Percentiles rank a stretch among this genome's conserved stretches.
Evolutionary conservation across 2,113 vertebrate species (phyloP).

Genomic region (Elaphurus davidianus): DNA sequence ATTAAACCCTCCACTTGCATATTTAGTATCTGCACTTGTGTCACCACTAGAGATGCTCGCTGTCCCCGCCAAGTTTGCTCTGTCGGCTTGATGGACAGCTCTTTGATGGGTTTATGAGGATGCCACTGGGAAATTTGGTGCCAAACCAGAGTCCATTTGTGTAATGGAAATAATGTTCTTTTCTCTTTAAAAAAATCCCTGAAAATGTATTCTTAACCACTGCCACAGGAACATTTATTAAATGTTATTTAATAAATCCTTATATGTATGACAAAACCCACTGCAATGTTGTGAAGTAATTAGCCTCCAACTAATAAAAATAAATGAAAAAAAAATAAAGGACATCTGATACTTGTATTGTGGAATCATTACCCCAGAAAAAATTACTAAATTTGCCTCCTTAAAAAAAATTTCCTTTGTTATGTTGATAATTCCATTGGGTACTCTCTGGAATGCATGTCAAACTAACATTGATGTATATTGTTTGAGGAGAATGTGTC

Average conservation of each 20-base stretch:
- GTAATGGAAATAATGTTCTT: not conserved
- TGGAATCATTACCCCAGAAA: not conserved
- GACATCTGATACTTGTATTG: not conserved
- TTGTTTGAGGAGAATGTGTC: not conserved
- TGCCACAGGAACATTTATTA: not conserved
- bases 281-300: too few species aligned
- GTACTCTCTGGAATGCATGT: not conserved
- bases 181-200: not conserved
- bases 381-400: not conserved
- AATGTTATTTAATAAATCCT: not conserved
- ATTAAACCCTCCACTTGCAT: not conserved
- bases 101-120: not conserved
- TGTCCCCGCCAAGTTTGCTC: not conserved
- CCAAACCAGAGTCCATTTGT: not conserved
- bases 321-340: not conserved
- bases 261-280: too few species aligned
- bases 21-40: not conserved
- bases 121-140: not conserved
- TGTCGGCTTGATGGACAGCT: too few species aligned
- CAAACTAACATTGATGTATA: not conserved
- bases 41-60: not conserved
- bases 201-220: not conserved
- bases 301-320: too few species aligned
- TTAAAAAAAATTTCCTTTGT: not conserved
- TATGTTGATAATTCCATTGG: not conserved